phyloP scores from a whole-genome alignment of 2,113 vertebrate genomes.

The Triplophysa siluroides region DNA sequence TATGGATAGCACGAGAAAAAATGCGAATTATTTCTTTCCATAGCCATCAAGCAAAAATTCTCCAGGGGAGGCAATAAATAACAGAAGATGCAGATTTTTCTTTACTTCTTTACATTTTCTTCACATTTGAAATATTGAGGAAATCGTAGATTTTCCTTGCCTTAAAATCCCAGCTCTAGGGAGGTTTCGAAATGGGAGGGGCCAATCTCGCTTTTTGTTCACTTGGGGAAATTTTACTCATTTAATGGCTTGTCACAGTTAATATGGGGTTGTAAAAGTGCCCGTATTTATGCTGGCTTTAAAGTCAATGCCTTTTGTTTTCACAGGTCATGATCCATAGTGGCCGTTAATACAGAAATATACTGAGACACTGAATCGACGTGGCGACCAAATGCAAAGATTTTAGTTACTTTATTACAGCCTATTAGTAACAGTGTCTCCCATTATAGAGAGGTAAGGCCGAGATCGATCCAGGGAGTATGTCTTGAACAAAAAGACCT shows the following conservation, averaged over 20 bases:
- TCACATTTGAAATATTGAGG: slow-evolving; percentile 30
- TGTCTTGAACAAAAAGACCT: slow-evolving; percentile 45
- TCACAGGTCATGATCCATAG: slow-evolving; percentile 40
- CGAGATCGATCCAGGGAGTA: slow-evolving; percentile 45
- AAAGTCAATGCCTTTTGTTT: slow-evolving; percentile 39
- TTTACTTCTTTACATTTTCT: neutral
- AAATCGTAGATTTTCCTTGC: slow-evolving; percentile 19
- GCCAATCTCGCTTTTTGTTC: slow-evolving; percentile 26
- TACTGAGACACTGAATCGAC: slow-evolving; percentile 13
- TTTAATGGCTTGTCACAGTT: slow-evolving; percentile 43
- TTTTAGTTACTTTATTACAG: slow-evolving; percentile 58
- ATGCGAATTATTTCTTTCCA: slow-evolving; percentile 28
- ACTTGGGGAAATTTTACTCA: slow-evolving; percentile 18
- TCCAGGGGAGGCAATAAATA: slow-evolving; percentile 30
- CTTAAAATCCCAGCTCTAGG: neutral
- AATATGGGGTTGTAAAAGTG: slow-evolving; percentile 39
- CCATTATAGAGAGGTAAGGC: slow-evolving; percentile 53
- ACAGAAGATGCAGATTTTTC: slow-evolving; percentile 5
- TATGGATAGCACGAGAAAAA: slow-evolving; percentile 38
- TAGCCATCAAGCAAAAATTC: slow-evolving; percentile 27
- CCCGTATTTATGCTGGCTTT: slow-evolving; percentile 46
- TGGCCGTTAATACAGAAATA: slow-evolving; percentile 44
- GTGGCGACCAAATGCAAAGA: slow-evolving; percentile 18
- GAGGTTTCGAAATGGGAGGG: neutral
- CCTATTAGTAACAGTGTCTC: slow-evolving; percentile 55